These are phyloP conservation scores for Eremophila alpestris DNA, from an alignment of 2,797 vertebrate genomes.

Conservation along the genomic window DNA sequence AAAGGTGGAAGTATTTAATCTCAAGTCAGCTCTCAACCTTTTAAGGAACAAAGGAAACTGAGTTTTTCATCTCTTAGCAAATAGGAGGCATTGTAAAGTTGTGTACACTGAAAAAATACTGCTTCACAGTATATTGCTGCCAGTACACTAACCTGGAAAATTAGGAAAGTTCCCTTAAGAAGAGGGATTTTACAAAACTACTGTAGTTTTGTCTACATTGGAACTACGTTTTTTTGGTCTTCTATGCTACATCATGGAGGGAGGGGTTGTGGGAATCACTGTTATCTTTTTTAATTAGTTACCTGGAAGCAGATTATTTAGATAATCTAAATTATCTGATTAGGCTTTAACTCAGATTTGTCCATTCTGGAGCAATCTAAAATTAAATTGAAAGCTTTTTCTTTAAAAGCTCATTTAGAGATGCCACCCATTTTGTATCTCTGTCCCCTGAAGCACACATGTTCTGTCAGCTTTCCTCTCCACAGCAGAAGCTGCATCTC, in stretches of 20 bases:
- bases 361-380: not conserved
- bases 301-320: not conserved
- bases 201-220: not conserved
- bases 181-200: not conserved
- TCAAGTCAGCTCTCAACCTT: not conserved
- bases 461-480: not conserved
- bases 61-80: not conserved
- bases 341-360: not conserved
- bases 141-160: not conserved
- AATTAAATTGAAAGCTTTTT: not conserved
- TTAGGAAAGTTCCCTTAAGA: not conserved
- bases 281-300: not conserved
- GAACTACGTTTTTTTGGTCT: not conserved
- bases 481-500: not conserved
- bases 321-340: not conserved
- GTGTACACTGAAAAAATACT: not conserved
- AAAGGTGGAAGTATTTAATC: rapidly evolving
- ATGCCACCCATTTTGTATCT: not conserved
- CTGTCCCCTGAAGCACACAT: not conserved
- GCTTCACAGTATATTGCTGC: not conserved
- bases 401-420: not conserved
- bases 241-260: not conserved
- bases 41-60: not conserved
- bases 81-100: not conserved
- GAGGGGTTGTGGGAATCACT: rapidly evolving